phyloP scores from a whole-genome alignment of 2,888 invertebrate species.

The Hipparchia sbordonii region DNA sequence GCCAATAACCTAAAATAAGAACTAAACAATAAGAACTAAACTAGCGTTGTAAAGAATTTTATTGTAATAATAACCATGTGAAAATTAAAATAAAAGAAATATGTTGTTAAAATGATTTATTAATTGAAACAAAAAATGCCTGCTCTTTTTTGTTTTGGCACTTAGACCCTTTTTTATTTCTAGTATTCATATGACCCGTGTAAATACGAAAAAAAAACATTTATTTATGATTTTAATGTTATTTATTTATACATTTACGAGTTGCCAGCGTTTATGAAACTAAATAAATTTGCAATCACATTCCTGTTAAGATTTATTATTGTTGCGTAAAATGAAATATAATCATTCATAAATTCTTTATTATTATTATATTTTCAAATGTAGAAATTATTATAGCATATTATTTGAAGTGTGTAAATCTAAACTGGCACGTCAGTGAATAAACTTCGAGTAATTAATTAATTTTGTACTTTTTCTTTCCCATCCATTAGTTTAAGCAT shows the following conservation, averaged over 20 bases:
- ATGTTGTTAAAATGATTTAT: too few relatives aligned
- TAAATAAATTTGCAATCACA: constrained; percentile 41
- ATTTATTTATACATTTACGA: constrained; percentile 31
- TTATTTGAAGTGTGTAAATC: constrained; percentile 33
- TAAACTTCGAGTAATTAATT: constrained; percentile 35
- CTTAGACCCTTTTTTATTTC: too few relatives aligned
- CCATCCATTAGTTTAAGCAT: too few relatives aligned
- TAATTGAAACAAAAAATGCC: too few relatives aligned
- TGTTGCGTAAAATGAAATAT: constrained; percentile 41
- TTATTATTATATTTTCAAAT: constrained; percentile 41
- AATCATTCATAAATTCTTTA: constrained; percentile 33
- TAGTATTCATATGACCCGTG: too few relatives aligned
- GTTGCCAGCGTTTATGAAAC: constrained; percentile 35
- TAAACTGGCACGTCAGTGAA: constrained; percentile 37
- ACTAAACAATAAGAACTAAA: too few relatives aligned
- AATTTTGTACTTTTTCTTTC: constrained; percentile 17
- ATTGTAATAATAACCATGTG: too few relatives aligned
- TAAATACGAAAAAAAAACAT: constrained; percentile 38
- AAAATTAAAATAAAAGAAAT: too few relatives aligned
- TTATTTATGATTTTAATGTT: constrained; percentile 35
- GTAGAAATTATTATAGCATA: constrained; percentile 41
- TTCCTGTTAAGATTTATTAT: constrained; percentile 44
- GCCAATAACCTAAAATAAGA: too few relatives aligned
- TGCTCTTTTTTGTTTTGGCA: too few relatives aligned
- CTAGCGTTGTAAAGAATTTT: too few relatives aligned